Evolutionary conservation across 2,113 vertebrate genomes (phyloP), one percentile per base, ranked within the genome.

Genomic region (Peromyscus leucopus): DNA sequence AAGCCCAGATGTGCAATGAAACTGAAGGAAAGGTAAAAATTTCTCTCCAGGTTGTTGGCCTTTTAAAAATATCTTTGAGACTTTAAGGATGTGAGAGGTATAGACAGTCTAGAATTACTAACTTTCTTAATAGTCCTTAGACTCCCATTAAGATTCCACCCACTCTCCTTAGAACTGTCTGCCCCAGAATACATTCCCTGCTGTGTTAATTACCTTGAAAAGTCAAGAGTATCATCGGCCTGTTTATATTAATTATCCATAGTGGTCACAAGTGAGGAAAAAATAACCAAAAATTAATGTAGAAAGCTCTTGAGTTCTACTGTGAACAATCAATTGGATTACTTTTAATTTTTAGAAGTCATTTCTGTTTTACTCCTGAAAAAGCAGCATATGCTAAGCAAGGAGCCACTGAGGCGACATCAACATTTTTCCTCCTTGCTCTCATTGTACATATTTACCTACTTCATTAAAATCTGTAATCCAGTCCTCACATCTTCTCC

Each of bases 121-220:
- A 97, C 86, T 94, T 95, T 51, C 89, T 96, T 91, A 86, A 91
- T 97, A 69, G 63, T 94, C 59, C 79, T 96, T 89, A 96, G 80
- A 86, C 85, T 96, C 59, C 67, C 75, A 88, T 94, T 96, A 97
- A 91, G 96, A 93, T 97, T 97, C 96, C 93, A 95, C 91, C 91
- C 75, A 98, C 95, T 97, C 82, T 92, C 94, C 79, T 82, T 96
- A 94, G 79, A 97, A 95, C 57, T 93, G 55, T 83, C 91, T 95
- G 89, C 78, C 89, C 96, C 79, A 96, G 78, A 95, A 94, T 92
- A 65, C 51, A 79, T 91, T 90, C 96, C 96, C 95, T 96, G 89
- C 95, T 98, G 93, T 94, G 92, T 96, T 98, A 97, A 97, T 97
- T 98, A 97, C 93, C 92, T 94, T 94, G 87, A 75, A 93, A 96